Evolutionary conservation across 2,113 vertebrate genomes (phyloP), one percentile per base, ranked within the genome.

Genomic region (Trogon surrucura): DNA sequence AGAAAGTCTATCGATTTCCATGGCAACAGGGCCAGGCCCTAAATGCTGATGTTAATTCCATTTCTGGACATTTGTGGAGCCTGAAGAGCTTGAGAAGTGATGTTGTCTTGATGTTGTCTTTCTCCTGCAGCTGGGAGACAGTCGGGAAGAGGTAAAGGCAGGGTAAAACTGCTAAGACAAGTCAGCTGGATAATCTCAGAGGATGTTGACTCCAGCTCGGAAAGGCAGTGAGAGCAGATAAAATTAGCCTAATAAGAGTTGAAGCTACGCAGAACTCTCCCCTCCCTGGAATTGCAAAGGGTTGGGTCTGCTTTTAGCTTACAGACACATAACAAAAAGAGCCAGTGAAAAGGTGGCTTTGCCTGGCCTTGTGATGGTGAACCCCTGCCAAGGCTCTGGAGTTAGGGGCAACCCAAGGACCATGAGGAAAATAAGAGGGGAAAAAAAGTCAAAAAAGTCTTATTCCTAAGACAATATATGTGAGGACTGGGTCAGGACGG

Each of bases 191-290:
- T 96, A 95, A 92, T 95, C 95, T 95, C 96, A 80, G 56, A 53
- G 92, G 94, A 93, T 30, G 6, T 70, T 57, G 91, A 79, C 92
- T 96, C 78, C 82, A 30, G 85, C 91, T 87, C 60, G 16, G 95
- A 80, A 45, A 96, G 75, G 82, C 94, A 86, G 79, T 41, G 54
- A 79, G 96, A 94, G 95, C 95, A 95, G 95, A 95, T 94, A 92
- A 95, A 96, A 96, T 97, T 97, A 97, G 86, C 82, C 9, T 97
- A 97, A 97, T 95, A 91, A 65, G 92, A 67, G 93, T 72, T 97
- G 97, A 96, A 91, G 94, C 88, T 93, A 26, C 32, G 2, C 94
- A 97, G 96, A 62, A 47, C 89, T 77, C 94, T 93, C 81, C 79
- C 60, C 44, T 91, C n/a, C 32, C 41, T 70, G 25, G 79, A 69